A percentile compares a stretch with the other conserved stretches of the same genome.
These are phyloP conservation scores for Accipiter virgatus DNA, from an alignment of 2,113 vertebrate genomes.

Conservation along the genomic window DNA sequence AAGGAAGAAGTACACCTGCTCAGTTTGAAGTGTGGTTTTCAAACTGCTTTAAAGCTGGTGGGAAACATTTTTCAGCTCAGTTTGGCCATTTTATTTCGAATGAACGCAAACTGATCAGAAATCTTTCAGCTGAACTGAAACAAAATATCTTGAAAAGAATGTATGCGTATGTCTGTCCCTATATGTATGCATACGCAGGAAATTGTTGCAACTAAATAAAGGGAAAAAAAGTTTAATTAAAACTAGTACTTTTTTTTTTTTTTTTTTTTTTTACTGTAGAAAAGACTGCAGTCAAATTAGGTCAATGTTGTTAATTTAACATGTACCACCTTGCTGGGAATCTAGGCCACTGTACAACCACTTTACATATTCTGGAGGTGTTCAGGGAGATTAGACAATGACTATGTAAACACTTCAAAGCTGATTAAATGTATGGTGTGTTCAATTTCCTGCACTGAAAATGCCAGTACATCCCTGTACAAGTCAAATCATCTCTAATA, in stretches of 20 bases:
- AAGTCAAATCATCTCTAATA: not conserved
- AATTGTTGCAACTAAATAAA: not conserved
- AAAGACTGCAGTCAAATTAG: not conserved
- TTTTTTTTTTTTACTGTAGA: not conserved
- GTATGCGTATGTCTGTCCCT: rapidly evolving
- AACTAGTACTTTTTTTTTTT: not conserved
- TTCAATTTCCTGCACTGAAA: not conserved
- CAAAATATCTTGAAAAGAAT: not conserved
- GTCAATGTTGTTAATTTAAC: not conserved
- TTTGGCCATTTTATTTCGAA: not conserved
- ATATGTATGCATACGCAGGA: not conserved
- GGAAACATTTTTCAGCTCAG: not conserved
- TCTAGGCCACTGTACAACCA: not conserved
- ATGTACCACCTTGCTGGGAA: not conserved
- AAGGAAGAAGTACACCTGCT: not conserved
- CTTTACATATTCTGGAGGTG: not conserved
- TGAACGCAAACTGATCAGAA: not conserved
- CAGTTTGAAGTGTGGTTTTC: not conserved
- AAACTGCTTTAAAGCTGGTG: not conserved
- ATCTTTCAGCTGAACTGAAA: not conserved
- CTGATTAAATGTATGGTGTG: not conserved
- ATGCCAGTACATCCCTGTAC: not conserved
- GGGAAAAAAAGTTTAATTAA: not conserved
- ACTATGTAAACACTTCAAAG: not conserved
- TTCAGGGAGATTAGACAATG: not conserved